These are phyloP conservation scores for Pentamera pediparva DNA, from an alignment of 53 echinoderm and acorn worm species.

Conservation along the genomic window DNA sequence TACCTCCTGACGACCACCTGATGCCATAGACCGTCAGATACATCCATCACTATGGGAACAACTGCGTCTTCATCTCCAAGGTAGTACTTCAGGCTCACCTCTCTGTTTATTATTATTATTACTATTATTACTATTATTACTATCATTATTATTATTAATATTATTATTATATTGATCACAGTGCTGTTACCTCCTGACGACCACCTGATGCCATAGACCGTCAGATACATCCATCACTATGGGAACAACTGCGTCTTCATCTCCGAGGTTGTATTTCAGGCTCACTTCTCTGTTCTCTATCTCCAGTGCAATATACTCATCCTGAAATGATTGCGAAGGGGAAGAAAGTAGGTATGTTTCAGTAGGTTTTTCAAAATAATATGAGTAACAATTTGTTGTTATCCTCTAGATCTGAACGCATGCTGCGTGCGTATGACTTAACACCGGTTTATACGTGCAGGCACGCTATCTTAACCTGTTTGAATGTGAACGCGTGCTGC, in stretches of 20 bases:
- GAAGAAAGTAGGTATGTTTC: background rate
- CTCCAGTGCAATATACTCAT: constrained; percentile 71
- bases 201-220: constrained; percentile 69
- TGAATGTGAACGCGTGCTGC: no score
- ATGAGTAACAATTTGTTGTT: no score
- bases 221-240: constrained; percentile 53
- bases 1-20: constrained; percentile 54
- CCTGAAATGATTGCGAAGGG: constrained; percentile 33
- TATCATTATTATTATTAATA: background rate
- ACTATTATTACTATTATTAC: no score
- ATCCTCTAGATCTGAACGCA: no score
- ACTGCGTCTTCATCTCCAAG: constrained; percentile 48
- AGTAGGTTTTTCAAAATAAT: background rate
- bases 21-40: constrained; percentile 75
- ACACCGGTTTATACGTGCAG: no score
- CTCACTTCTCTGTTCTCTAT: constrained; percentile 47
- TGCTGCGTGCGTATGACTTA: no score
- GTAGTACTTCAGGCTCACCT: constrained; percentile 53
- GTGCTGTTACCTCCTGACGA: constrained; percentile 30
- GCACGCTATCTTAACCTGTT: no score
- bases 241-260: constrained; percentile 19
- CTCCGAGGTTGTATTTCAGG: constrained; percentile 63
- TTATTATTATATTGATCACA: background rate
- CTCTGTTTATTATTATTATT: constrained; percentile 44
- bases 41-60: constrained; percentile 28